These are phyloP conservation scores for Flexamia atlantica DNA, from an alignment of 2,888 invertebrate species.

Conservation along the genomic window DNA sequence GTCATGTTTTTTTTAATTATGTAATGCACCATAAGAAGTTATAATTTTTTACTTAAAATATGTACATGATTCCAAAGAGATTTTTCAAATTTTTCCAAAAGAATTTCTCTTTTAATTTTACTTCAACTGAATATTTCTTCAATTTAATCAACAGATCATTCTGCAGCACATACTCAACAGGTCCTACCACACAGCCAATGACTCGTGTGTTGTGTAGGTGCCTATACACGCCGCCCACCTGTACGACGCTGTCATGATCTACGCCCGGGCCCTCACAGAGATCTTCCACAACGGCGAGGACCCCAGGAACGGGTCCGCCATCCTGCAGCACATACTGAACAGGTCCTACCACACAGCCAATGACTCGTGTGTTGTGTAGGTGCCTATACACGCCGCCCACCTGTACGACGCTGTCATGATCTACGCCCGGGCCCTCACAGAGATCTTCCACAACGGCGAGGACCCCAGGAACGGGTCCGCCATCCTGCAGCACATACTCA, in stretches of 20 bases:
- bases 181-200: constrained; percentile 86
- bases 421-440: constrained; percentile 90
- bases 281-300: constrained; percentile 82
- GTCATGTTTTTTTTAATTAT: no score
- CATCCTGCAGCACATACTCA: constrained; percentile 86
- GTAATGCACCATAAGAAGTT: no score
- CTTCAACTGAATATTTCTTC: no score
- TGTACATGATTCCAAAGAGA: no score
- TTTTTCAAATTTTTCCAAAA: no score
- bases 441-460: constrained; percentile 82
- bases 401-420: constrained; percentile 93
- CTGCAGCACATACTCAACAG: constrained; percentile 87
- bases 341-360: constrained; percentile 87
- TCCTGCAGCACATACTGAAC: constrained; percentile 87
- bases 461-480: constrained; percentile 87
- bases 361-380: constrained; percentile 81
- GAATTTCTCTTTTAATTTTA: no score
- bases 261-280: constrained; percentile 89
- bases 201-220: constrained; percentile 81
- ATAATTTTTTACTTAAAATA: no score
- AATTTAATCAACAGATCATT: no score
- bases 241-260: constrained; percentile 92
- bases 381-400: constrained; percentile 90
- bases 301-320: constrained; percentile 85
- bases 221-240: constrained; percentile 90